Evolutionary conservation across 2,797 vertebrate genomes (phyloP).

Genomic region (Erethizon dorsatum): DNA sequence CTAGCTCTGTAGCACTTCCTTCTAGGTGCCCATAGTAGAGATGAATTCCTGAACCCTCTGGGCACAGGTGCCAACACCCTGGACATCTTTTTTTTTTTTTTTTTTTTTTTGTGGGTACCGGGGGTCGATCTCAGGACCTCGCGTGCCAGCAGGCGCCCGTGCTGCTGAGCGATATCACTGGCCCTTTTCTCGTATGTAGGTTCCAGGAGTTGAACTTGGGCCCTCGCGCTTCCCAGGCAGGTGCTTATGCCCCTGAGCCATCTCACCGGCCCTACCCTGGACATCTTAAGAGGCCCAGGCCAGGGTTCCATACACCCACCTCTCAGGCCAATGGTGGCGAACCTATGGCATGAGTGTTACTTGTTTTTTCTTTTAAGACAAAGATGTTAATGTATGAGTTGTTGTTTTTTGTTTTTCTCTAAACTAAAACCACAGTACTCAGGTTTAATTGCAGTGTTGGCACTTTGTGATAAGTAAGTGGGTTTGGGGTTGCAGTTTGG

Average conservation of each 20-base stretch:
- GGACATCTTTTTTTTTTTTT: not conserved
- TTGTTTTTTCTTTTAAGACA: not conserved
- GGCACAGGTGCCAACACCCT: not conserved
- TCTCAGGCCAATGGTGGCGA: not conserved
- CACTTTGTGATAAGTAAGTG: not conserved
- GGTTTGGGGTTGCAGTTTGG: not conserved
- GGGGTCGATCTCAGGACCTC: no score
- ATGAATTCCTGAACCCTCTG: not conserved
- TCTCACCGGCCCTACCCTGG: no score
- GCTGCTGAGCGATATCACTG: no score
- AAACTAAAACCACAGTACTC: not conserved
- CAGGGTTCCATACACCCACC: not conserved
- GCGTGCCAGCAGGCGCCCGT: no score
- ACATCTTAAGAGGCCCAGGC: not conserved
- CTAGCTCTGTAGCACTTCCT: not conserved
- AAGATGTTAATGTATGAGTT: not conserved
- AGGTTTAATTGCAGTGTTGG: not conserved
- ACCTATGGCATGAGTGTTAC: not conserved
- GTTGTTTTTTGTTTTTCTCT: not conserved
- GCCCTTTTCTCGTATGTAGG: no score
- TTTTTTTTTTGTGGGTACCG: no score
- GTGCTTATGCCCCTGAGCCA: no score
- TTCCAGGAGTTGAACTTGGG: no score
- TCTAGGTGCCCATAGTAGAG: not conserved
- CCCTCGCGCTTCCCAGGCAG: no score